Percentiles rank a stretch among this genome's conserved stretches.
Evolutionary conservation across 2,888 invertebrate species (phyloP).

Genomic region (Zootermopsis nevadensis): DNA sequence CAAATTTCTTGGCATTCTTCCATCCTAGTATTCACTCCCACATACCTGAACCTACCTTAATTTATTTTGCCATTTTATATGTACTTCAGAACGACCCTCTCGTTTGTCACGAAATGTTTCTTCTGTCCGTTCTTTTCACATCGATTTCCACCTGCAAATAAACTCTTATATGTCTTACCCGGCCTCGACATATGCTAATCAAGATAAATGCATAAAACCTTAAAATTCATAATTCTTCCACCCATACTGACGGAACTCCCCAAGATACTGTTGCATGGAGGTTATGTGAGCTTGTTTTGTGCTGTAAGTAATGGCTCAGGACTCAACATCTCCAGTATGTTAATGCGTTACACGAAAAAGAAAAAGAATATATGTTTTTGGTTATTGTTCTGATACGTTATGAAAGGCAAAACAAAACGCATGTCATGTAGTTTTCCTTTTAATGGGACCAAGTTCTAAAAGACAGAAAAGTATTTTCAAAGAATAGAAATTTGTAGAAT

Average conservation of each 20-base stretch:
- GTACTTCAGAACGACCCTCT: not conserved
- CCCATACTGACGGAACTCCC: not conserved
- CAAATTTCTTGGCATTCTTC: not conserved
- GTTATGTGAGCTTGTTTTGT: not conserved
- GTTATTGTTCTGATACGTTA: no score
- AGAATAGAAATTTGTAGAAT: no score
- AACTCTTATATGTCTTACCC: not conserved
- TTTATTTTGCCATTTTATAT: not conserved
- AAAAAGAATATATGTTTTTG: no score
- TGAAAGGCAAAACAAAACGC: no score
- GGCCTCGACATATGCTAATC: not conserved
- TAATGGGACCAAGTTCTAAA: no score
- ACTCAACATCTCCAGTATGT: no score
- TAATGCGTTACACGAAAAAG: no score
- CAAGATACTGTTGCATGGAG: not conserved
- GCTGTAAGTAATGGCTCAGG: not conserved
- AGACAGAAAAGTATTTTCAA: no score
- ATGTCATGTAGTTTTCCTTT: no score
- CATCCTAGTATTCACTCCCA: not conserved
- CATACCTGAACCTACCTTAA: not conserved
- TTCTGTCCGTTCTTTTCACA: not conserved
- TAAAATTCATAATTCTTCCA: not conserved
- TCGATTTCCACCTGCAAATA: not conserved
- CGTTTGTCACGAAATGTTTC: not conserved
- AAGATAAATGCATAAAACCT: not conserved